Conservation (phyloP, 2,888 invertebrate genomes). For the Cecidostiba fungosa region DNA sequence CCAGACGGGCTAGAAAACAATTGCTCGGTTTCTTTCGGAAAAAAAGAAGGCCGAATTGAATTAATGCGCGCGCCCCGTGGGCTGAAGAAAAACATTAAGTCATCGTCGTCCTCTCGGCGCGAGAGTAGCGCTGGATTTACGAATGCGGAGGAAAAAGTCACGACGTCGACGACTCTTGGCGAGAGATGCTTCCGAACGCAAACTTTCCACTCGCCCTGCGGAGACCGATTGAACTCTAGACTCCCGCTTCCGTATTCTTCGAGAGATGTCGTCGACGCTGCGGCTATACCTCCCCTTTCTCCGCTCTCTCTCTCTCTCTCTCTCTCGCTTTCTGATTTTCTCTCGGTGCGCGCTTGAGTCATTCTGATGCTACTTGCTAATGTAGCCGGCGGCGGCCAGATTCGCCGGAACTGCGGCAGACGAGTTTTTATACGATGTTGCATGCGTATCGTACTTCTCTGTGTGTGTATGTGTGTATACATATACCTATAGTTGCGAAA, state of each 20-base stretch:
- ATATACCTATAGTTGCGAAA: not conserved
- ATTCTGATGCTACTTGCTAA: slow-evolving; percentile 15
- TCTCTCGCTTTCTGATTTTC: not conserved
- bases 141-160: slow-evolving; percentile 8
- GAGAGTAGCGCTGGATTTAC: slow-evolving; percentile 64
- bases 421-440: not conserved
- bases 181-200: not conserved
- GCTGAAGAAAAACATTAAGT: slow-evolving; percentile 67
- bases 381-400: not conserved
- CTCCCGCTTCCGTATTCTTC: slow-evolving; percentile 36
- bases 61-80: slow-evolving; percentile 69
- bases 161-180: slow-evolving; percentile 22
- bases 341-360: not conserved
- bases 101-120: not conserved
- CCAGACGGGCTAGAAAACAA: slow-evolving; percentile 58
- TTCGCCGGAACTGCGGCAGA: not conserved
- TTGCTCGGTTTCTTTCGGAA: slow-evolving; percentile 56
- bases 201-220: slow-evolving; percentile 49
- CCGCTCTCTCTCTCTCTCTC: not conserved
- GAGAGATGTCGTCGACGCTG: not conserved
- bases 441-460: not conserved
- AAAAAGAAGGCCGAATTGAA: slow-evolving; percentile 72
- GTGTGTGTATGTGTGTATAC: too few species aligned
- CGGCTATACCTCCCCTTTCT: not conserved
- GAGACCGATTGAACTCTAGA: slow-evolving; percentile 28